Base-by-base conservation (phyloP, 2,113 vertebrate genomes). In the Noturus placidus region DNA sequence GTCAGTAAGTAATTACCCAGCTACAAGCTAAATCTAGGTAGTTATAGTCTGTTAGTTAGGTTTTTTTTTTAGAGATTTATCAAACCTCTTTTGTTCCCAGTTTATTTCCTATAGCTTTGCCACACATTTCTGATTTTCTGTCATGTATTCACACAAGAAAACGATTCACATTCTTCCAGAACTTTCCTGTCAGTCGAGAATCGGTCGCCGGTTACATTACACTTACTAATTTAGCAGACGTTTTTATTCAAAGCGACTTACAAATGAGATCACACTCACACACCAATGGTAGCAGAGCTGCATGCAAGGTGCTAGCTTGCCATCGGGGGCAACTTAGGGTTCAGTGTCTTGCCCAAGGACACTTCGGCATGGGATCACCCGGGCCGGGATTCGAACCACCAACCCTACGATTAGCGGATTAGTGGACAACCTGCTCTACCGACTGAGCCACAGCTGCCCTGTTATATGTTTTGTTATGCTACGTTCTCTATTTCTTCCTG, bases 401-500 rank as follows among this genome's bases (percentile, higher is more conserved):
- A n/a, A n/a, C n/a, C n/a, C n/a, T n/a, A n/a, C n/a, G n/a, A n/a
- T n/a, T n/a, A n/a, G n/a, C n/a, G n/a, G n/a, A n/a, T n/a, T n/a
- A n/a, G n/a, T n/a, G n/a, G n/a, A n/a, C n/a, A n/a, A n/a, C n/a
- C n/a, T n/a, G n/a, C n/a, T n/a, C n/a, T n/a, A n/a, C n/a, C n/a
- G n/a, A n/a, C n/a, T n/a, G n/a, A n/a, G n/a, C n/a, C n/a, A n/a
- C n/a, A n/a, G n/a, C n/a, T n/a, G n/a, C n/a, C 22, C 72, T 59
- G 14, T 57, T 52, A n/a, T 20, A 35, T 27, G 22, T 76, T 85
- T 76, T 33, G 42, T 17, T 59, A 59, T 83, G 83, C 9, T 59
- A 46, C 76, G 83, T 52, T 63, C 59, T 88, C 80, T 90, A 89
- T 76, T 78, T 88, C n/a, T 86, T 17, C 7, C 30, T 81, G 52